phyloP scores from a whole-genome alignment of 2,888 invertebrate species.

The Lydus trimaculatus region DNA sequence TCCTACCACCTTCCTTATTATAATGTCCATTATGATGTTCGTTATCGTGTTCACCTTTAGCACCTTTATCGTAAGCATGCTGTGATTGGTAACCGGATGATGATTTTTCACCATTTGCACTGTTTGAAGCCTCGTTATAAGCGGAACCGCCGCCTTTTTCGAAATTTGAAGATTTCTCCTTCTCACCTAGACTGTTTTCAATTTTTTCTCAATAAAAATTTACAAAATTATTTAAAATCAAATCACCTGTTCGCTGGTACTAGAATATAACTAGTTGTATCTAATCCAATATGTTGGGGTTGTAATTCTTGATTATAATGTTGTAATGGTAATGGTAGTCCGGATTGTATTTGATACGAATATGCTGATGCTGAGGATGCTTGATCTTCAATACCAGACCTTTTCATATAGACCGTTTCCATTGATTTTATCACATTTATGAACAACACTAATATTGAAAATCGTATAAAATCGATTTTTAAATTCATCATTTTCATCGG shows the following conservation, averaged over 20 bases:
- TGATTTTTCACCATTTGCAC: slow-evolving; percentile 66
- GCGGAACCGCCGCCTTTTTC: slow-evolving; percentile 60
- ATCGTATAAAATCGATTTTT: slow-evolving; percentile 1
- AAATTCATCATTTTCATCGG: background rate
- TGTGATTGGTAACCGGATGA: slow-evolving; percentile 64
- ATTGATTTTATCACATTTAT: background rate
- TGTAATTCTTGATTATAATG: background rate
- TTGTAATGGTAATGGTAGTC: slow-evolving; percentile 29
- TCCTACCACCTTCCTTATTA: slow-evolving; percentile 64
- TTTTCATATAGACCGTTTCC: slow-evolving; percentile 32
- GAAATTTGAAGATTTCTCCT: slow-evolving; percentile 26
- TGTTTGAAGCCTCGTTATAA: slow-evolving; percentile 62
- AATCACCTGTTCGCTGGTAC: background rate
- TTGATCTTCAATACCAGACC: slow-evolving; percentile 35
- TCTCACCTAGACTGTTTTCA: background rate
- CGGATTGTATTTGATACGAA: slow-evolving; percentile 33
- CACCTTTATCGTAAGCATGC: slow-evolving; percentile 65
- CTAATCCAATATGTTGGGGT: background rate
- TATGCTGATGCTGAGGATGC: slow-evolving; percentile 36
- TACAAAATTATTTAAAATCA: background rate
- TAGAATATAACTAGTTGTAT: background rate
- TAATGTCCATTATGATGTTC: slow-evolving; percentile 65
- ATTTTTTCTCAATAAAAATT: background rate
- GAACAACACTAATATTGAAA: background rate
- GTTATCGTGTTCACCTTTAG: slow-evolving; percentile 65